Conservation (phyloP, 2,797 vertebrate species). For the Alosa sapidissima region DNA sequence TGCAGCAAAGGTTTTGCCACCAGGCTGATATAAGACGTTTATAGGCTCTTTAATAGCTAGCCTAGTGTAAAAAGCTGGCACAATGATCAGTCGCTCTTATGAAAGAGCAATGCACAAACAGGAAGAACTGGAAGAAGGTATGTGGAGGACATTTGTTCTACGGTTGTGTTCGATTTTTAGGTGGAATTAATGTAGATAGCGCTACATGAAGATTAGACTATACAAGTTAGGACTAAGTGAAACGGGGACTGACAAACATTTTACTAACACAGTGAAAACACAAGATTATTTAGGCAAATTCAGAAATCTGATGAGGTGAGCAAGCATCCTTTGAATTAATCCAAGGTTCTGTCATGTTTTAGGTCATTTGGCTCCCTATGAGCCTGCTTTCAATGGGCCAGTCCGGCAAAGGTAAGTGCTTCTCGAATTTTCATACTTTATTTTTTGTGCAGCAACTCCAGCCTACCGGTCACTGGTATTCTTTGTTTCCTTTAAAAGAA, state of each 20-base stretch:
- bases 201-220: no score
- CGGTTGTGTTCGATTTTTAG: neutral
- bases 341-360: neutral
- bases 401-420: neutral
- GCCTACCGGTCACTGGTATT: neutral
- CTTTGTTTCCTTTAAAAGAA: neutral
- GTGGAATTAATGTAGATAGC: no score
- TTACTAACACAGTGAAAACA: no score
- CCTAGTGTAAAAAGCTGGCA: neutral
- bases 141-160: neutral
- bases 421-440: neutral
- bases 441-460: neutral
- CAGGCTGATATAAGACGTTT: neutral
- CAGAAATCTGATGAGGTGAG: no score
- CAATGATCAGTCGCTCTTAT: neutral
- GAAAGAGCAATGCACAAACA: neutral
- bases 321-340: no score
- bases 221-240: no score
- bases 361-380: neutral
- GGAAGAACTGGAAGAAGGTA: neutral
- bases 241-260: no score
- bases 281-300: no score
- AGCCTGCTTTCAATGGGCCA: neutral
- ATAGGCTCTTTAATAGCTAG: neutral
- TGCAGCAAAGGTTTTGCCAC: neutral